Percentiles rank a stretch among this genome's conserved stretches.
Conservation (phyloP, 2,113 vertebrate genomes). For the Tragelaphus buxtoni region DNA sequence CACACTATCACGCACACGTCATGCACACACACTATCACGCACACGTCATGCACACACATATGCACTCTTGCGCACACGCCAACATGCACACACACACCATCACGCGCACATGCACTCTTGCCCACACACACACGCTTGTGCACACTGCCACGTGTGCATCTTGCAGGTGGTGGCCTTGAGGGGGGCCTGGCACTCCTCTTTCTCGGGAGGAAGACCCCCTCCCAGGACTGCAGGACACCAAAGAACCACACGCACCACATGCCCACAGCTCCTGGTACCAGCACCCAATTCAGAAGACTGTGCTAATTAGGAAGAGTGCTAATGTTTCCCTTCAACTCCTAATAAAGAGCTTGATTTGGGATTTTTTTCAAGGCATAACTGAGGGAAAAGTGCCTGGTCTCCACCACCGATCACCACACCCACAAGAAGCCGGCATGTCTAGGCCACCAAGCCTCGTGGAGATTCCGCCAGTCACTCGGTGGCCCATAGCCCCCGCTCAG, state of each 20-base stretch:
- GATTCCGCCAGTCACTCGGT: background rate
- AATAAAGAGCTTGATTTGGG: background rate
- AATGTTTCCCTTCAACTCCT: conserved; percentile 3
- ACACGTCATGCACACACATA: too few relatives aligned
- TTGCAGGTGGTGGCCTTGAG: background rate
- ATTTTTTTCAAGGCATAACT: background rate
- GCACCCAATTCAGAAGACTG: background rate
- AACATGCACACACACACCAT: too few relatives aligned
- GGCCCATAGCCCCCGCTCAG: background rate
- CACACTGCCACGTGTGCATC: background rate
- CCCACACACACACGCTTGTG: background rate
- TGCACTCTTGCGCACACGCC: too few relatives aligned
- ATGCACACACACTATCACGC: too few relatives aligned
- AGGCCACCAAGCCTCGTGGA: background rate
- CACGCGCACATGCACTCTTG: too few relatives aligned
- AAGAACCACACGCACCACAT: background rate
- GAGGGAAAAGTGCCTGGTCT: background rate
- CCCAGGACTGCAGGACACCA: background rate
- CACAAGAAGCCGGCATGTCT: background rate
- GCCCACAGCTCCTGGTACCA: background rate
- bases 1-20: too few relatives aligned
- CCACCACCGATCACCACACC: background rate
- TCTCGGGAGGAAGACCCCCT: background rate
- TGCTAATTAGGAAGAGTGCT: conserved; percentile 18
- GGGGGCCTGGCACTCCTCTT: rapidly evolving